These are phyloP conservation scores for Istiophorus platypterus DNA, from an alignment of 2,113 vertebrate genomes.

Conservation along the genomic window DNA sequence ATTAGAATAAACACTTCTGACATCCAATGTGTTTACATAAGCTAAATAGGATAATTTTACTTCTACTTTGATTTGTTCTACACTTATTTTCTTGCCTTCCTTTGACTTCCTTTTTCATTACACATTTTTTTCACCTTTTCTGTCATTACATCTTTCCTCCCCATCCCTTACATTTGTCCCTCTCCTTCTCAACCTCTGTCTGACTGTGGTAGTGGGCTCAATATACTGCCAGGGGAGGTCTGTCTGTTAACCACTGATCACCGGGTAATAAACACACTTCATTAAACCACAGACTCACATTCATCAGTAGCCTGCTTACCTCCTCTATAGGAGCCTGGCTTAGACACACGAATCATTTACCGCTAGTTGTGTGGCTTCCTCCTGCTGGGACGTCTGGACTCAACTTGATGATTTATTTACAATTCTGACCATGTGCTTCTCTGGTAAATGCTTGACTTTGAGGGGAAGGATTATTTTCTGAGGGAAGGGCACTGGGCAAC, in stretches of 20 bases:
- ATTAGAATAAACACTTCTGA: neutral
- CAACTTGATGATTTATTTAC: constrained; percentile 71
- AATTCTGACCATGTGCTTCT: constrained; percentile 67
- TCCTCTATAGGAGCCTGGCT: constrained; percentile 63
- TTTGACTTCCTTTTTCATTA: neutral
- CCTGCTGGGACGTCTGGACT: constrained; percentile 43
- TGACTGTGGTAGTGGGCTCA: constrained; percentile 35
- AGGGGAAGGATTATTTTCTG: constrained; percentile 59
- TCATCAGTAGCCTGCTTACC: constrained; percentile 67
- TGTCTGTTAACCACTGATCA: constrained; percentile 70
- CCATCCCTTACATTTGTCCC: constrained; percentile 1
- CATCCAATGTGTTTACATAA: neutral
- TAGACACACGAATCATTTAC: constrained; percentile 60
- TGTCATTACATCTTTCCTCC: neutral
- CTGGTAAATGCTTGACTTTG: constrained; percentile 58
- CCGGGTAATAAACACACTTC: constrained; percentile 79
- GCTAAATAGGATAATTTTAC: neutral
- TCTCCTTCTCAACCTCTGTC: constrained; percentile 4
- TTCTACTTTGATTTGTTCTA: neutral
- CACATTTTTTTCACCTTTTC: neutral
- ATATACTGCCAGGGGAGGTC: constrained; percentile 54
- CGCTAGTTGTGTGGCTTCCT: constrained; percentile 42
- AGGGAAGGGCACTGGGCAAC: constrained; percentile 51
- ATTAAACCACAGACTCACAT: constrained; percentile 77
- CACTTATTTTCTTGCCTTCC: neutral